phyloP scores from a whole-genome alignment of 1,140 invertebrate genomes.

The Prorops nasuta region DNA sequence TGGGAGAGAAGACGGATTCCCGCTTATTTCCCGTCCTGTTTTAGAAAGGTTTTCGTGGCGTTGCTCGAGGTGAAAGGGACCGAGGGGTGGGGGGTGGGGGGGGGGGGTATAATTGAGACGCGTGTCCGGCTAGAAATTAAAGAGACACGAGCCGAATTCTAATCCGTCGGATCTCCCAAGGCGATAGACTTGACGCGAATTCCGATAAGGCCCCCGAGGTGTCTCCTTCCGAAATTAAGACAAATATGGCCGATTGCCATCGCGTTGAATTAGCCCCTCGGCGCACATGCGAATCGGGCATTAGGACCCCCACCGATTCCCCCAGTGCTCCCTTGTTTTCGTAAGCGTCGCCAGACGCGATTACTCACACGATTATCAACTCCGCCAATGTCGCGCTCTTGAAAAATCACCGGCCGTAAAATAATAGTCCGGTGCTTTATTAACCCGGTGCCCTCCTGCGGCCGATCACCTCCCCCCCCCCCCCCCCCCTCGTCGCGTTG shows the following conservation, averaged over 20 bases:
- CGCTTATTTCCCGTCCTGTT: no score
- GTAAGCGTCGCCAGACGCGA: constrained; percentile 17
- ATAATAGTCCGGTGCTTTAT: constrained; percentile 37
- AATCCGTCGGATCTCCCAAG: no score
- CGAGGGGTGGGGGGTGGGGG: no score
- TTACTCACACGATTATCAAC: constrained; percentile 25
- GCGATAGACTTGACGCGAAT: no score
- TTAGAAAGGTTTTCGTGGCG: no score
- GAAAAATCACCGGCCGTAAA: constrained; percentile 35
- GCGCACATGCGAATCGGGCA: constrained; percentile 31
- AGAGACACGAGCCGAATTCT: constrained; percentile 10
- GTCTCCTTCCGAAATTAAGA: constrained; percentile 29
- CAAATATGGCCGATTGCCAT: constrained; percentile 31
- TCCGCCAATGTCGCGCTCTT: no score
- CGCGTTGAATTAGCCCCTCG: constrained; percentile 28
- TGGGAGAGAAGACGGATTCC: no score
- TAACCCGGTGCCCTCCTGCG: no score
- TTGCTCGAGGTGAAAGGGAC: no score
- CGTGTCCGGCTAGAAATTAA: neutral
- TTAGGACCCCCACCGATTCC: constrained; percentile 13
- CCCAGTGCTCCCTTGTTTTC: constrained; percentile 14
- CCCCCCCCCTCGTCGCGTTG: no score
- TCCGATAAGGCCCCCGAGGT: constrained; percentile 9
- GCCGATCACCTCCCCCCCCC: no score
- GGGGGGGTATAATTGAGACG: constrained; percentile 16